A percentile compares a stretch with the other conserved stretches of the same genome.
Conservation (phyloP, 2,797 vertebrate genomes). For the Girardinus metallicus region DNA sequence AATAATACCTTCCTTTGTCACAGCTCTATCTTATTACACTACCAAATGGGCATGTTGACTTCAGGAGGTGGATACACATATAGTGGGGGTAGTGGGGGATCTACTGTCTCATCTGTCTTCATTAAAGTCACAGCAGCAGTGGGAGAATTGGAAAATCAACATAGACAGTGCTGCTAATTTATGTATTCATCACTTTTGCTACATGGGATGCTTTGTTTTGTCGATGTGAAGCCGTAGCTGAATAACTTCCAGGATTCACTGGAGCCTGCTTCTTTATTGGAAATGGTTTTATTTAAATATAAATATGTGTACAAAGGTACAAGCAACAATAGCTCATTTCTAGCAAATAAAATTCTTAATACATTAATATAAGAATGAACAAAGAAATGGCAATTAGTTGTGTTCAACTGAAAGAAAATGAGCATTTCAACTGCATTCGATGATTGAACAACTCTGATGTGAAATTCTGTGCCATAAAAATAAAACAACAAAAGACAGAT, state of each 20-base stretch:
- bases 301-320: slow-evolving; percentile 92
- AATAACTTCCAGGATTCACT: slow-evolving; percentile 51
- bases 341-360: slow-evolving; percentile 85
- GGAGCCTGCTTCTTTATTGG: slow-evolving; percentile 72
- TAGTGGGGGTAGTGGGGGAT: slow-evolving; percentile 58
- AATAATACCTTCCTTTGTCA: slow-evolving; percentile 76
- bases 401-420: slow-evolving; percentile 53
- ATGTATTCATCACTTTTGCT: slow-evolving; percentile 80
- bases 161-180: slow-evolving; percentile 80
- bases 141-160: slow-evolving; percentile 77
- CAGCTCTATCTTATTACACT: slow-evolving; percentile 71
- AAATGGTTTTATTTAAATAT: slow-evolving; percentile 91
- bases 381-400: slow-evolving; percentile 80
- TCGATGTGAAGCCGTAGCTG: slow-evolving; percentile 40
- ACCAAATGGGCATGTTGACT: slow-evolving; percentile 57
- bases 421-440: slow-evolving; percentile 72
- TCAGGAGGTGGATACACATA: slow-evolving; percentile 63
- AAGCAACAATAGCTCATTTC: slow-evolving; percentile 85
- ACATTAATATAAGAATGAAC: slow-evolving; percentile 81
- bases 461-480: slow-evolving; percentile 67
- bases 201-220: slow-evolving; percentile 75
- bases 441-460: slow-evolving; percentile 72
- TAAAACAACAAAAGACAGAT: slow-evolving; percentile 46
- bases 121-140: slow-evolving; percentile 76
- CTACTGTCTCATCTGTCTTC: slow-evolving; percentile 80